Conservation (phyloP, 1,140 invertebrate genomes). For the Nephila pilipes region DNA sequence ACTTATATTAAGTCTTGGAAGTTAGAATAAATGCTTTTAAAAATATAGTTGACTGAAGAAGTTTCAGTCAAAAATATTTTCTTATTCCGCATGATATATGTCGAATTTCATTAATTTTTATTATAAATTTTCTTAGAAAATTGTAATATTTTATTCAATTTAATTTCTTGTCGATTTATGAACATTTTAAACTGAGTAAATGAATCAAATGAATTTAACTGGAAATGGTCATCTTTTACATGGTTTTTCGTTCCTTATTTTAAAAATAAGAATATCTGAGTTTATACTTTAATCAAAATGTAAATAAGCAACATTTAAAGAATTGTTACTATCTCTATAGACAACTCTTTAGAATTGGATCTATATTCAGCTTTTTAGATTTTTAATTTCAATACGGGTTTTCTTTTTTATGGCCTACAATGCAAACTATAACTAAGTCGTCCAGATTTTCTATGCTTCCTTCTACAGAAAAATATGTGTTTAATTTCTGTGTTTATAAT, state of each 20-base stretch:
- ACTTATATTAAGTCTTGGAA: neutral
- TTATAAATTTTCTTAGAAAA: neutral
- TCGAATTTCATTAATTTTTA: neutral
- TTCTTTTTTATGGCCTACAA: neutral
- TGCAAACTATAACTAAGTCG: neutral
- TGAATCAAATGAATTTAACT: neutral
- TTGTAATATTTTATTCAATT: neutral
- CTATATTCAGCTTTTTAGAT: neutral
- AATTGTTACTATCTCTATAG: neutral
- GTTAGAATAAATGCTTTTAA: neutral
- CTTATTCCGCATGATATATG: neutral
- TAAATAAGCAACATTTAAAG: neutral
- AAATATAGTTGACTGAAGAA: neutral
- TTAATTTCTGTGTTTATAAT: neutral
- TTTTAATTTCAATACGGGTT: neutral
- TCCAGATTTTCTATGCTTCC: neutral
- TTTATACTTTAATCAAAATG: neutral
- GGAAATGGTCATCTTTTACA: neutral
- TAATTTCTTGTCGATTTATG: neutral
- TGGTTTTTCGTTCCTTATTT: neutral
- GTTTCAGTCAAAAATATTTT: conserved; percentile 18
- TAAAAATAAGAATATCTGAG: neutral
- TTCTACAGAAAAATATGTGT: neutral
- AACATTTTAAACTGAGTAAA: neutral
- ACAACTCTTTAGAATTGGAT: neutral